Evolutionary conservation across 1,140 invertebrate species (phyloP).

Genomic region (Zaprionus lachaisei): DNA sequence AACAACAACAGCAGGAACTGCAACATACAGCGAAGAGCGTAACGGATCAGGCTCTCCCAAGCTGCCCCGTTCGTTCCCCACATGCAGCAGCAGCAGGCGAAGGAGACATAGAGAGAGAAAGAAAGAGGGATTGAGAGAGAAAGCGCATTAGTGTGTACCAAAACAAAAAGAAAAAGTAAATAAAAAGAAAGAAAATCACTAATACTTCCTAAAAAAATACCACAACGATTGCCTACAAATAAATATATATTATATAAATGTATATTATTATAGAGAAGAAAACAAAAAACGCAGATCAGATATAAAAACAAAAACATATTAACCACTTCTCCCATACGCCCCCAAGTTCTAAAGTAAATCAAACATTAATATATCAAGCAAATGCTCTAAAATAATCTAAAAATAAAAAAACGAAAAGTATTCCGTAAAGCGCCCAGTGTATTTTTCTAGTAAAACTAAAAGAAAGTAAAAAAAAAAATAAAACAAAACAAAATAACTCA

Average conservation of each 20-base stretch:
- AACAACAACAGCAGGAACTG: slow-evolving; percentile 9
- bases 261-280: slow-evolving; percentile 58
- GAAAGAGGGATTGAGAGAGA: slow-evolving; percentile 18
- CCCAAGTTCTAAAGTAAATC: slow-evolving; percentile 55
- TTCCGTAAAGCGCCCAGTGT: slow-evolving; percentile 68
- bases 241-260: slow-evolving; percentile 54
- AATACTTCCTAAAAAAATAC: slow-evolving; percentile 77
- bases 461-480: slow-evolving; percentile 44
- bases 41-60: slow-evolving; percentile 19
- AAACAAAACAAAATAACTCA: slow-evolving; percentile 56
- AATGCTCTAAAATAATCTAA: slow-evolving; percentile 63
- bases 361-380: slow-evolving; percentile 66
- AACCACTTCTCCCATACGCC: slow-evolving; percentile 54
- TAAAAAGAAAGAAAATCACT: slow-evolving; percentile 66
- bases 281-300: slow-evolving; percentile 26
- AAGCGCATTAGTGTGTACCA: slow-evolving; percentile 50
- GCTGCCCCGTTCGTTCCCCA: slow-evolving; percentile 4
- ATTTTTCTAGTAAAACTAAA: slow-evolving; percentile 81
- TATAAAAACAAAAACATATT: slow-evolving; percentile 57
- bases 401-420: slow-evolving; percentile 49
- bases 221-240: slow-evolving; percentile 81
- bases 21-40: slow-evolving; percentile 34
- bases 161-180: slow-evolving; percentile 26
- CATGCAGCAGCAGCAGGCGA: slow-evolving; percentile 3
- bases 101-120: background rate